These are phyloP conservation scores for Toxostoma redivivum DNA, from an alignment of 2,113 vertebrate genomes.

Conservation along the genomic window DNA sequence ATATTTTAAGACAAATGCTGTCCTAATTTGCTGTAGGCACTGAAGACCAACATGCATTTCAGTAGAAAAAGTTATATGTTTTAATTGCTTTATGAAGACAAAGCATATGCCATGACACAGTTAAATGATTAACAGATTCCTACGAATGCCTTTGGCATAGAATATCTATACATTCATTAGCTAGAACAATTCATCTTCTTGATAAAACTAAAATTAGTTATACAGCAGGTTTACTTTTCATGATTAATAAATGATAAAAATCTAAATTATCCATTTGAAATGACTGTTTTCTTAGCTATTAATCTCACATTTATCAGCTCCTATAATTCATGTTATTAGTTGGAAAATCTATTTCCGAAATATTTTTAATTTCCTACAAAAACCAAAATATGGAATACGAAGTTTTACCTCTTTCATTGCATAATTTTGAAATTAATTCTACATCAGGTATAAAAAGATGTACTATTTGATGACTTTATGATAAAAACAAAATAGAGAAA, in stretches of 20 bases:
- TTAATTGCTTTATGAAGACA: constrained; percentile 81
- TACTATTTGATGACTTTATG: not conserved
- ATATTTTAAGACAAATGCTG: constrained; percentile 67
- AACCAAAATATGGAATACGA: constrained; percentile 8
- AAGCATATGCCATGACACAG: constrained; percentile 79
- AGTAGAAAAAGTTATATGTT: constrained; percentile 70
- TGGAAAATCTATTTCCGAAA: constrained; percentile 70
- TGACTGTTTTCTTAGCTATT: constrained; percentile 72
- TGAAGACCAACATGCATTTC: constrained; percentile 67
- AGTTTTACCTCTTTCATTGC: constrained; percentile 20
- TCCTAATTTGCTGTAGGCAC: constrained; percentile 71
- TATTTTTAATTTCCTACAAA: constrained; percentile 60
- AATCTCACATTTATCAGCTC: constrained; percentile 76
- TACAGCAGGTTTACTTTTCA: constrained; percentile 79
- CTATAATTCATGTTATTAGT: constrained; percentile 61
- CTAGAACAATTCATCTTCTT: constrained; percentile 78
- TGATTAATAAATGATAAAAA: constrained; percentile 82
- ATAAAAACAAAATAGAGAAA: constrained; percentile 1
- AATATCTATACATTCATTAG: constrained; percentile 81
- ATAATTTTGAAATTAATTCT: constrained; percentile 16
- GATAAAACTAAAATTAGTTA: constrained; percentile 83
- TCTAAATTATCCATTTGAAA: constrained; percentile 80
- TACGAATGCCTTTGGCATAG: constrained; percentile 76
- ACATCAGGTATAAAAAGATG: constrained; percentile 23
- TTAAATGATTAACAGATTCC: constrained; percentile 82